Percentiles rank a stretch among this genome's conserved stretches.
Conservation (phyloP, 2,888 invertebrate genomes). For the Euplexia lucipara region DNA sequence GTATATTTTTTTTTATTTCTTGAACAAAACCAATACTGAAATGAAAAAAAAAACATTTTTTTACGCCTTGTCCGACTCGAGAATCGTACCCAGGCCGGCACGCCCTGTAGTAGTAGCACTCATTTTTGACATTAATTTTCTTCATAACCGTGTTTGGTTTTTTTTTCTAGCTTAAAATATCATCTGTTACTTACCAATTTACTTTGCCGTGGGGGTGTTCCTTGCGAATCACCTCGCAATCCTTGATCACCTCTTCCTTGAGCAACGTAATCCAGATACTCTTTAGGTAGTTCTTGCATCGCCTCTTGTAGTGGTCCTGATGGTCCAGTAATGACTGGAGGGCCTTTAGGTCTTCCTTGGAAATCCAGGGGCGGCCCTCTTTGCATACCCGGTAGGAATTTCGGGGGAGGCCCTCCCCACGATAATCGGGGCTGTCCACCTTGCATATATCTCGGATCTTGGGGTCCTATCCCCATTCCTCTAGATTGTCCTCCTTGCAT, state of each 20-base stretch:
- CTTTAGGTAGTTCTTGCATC: not conserved
- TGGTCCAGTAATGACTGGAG: not conserved
- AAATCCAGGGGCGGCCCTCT: not conserved
- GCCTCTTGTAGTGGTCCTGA: not conserved
- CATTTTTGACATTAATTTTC: too few relatives aligned
- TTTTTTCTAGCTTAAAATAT: too few relatives aligned
- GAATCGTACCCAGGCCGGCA: too few relatives aligned
- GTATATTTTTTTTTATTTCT: too few relatives aligned
- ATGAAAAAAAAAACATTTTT: too few relatives aligned
- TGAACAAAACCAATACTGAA: too few relatives aligned
- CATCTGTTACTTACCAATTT: not conserved
- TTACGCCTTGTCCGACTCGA: too few relatives aligned
- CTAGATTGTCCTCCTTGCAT: not conserved
- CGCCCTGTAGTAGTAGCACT: too few relatives aligned
- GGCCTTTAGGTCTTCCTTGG: slow-evolving; percentile 1
- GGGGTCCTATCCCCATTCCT: not conserved
- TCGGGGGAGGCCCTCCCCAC: not conserved
- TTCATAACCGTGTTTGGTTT: too few relatives aligned
- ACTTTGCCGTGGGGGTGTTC: not conserved
- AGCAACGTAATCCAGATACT: not conserved
- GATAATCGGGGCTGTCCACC: not conserved
- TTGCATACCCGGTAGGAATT: not conserved
- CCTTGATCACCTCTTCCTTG: not conserved
- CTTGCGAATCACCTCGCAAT: not conserved
- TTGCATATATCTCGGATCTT: not conserved